phyloP scores from a whole-genome alignment of 2,113 vertebrate species.

The Lates calcarifer region DNA sequence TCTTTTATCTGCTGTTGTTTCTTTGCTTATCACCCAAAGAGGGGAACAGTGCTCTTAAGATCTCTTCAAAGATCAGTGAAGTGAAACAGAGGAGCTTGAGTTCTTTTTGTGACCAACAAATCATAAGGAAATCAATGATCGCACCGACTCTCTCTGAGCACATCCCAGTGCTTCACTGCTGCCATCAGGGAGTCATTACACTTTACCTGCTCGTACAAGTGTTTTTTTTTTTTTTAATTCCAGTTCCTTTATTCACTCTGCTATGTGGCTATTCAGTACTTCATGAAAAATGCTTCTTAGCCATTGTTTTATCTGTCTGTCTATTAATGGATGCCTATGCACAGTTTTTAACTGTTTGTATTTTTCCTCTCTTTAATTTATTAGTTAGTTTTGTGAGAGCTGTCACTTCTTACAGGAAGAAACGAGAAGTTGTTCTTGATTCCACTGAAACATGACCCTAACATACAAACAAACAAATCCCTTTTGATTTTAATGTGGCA shows the following conservation, averaged over 20 bases:
- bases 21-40: constrained; percentile 8
- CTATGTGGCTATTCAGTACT: neutral
- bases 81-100: constrained; percentile 17
- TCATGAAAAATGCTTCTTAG: neutral
- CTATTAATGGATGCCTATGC: neutral
- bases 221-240: constrained; percentile 14
- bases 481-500: neutral
- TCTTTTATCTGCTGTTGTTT: constrained; percentile 6
- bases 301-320: constrained; percentile 13
- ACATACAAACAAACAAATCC: neutral
- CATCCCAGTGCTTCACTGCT: neutral
- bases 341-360: neutral
- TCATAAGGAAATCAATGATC: constrained; percentile 29
- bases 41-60: constrained; percentile 6
- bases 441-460: neutral
- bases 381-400: neutral
- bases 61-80: constrained; percentile 38
- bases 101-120: constrained; percentile 35
- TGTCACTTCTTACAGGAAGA: neutral
- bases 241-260: constrained; percentile 19
- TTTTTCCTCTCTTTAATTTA: neutral
- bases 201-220: constrained; percentile 32
- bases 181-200: constrained; percentile 20
- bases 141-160: constrained; percentile 5
- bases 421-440: neutral